A percentile compares a stretch with the other conserved stretches of the same genome.
These are phyloP conservation scores for Numida meleagris DNA, from an alignment of 2,113 vertebrate species.

Conservation along the genomic window DNA sequence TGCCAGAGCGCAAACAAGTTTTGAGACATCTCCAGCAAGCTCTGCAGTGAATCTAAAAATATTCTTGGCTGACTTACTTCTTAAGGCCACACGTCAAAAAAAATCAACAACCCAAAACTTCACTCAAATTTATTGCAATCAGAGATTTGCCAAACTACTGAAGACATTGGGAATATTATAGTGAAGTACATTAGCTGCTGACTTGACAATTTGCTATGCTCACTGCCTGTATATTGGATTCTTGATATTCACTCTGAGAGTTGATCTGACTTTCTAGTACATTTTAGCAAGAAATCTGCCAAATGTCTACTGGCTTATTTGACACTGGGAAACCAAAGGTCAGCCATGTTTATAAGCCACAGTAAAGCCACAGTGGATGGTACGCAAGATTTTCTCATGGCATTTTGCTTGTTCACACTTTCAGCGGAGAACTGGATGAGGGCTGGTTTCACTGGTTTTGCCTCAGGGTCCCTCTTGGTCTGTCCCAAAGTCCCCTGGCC, in stretches of 20 bases:
- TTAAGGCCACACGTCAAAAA: slow-evolving; percentile 57
- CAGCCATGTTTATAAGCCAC: background rate
- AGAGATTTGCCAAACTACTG: slow-evolving; percentile 73
- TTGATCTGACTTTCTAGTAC: slow-evolving; percentile 56
- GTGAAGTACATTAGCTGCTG: slow-evolving; percentile 58
- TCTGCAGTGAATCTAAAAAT: slow-evolving; percentile 45
- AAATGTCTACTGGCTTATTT: slow-evolving; percentile 49
- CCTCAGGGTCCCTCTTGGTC: background rate
- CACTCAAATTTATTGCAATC: slow-evolving; percentile 74
- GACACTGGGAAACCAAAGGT: slow-evolving; percentile 54
- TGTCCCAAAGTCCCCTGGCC: accelerated
- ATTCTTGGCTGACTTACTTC: slow-evolving; percentile 51
- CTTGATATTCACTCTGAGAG: slow-evolving; percentile 43
- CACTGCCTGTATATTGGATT: slow-evolving; percentile 45
- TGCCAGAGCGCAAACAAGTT: slow-evolving; percentile 72
- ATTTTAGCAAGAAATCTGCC: slow-evolving; percentile 52
- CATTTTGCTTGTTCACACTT: background rate
- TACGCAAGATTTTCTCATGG: background rate
- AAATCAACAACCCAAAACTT: background rate
- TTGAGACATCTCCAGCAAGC: slow-evolving; percentile 59
- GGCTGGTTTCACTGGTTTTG: background rate
- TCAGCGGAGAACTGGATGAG: background rate
- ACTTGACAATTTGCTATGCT: slow-evolving; percentile 64
- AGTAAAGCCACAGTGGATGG: background rate
- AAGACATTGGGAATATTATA: slow-evolving; percentile 65